Base-by-base conservation (phyloP, 2,888 invertebrate genomes). In the Eupelmus urozonus region DNA sequence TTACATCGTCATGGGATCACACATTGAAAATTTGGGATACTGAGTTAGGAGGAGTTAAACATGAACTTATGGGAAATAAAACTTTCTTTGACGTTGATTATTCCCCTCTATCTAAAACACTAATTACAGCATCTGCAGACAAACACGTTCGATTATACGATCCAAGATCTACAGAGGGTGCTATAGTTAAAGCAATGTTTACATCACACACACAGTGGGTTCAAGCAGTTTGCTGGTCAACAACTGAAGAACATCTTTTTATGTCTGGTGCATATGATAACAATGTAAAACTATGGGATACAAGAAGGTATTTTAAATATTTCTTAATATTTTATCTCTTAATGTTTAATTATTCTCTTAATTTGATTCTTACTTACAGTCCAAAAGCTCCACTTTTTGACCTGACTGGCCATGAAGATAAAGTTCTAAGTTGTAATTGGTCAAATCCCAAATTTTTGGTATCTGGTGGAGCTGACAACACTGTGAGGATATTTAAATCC, bases 1-100 rank as follows among this genome's bases (percentile, higher is more conserved):
- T 96, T 9, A 97, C 98, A 0, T 93, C 95, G 70, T 97, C 98
- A 0, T 98, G 97, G 97, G 99, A 99, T 91, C 98, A 99, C 88
- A 96, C 98, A 0, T 91, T 99, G 18, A 95, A 96, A 88, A 89
- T 98, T 9, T 99, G 99, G 99, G 98, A 99, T 90, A 92, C 96
- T 59, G 95, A 96, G 85, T 90, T 96, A 63, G 96, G 95, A 65
- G 95, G 94, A 49, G 93, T 97, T 59, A 96, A 95, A 88, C 93
- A 94, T 57, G 96, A 97, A 90, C 92, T 97, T 83, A 90, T 91
- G 89, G 96, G 97, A 18, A 96, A 96, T 86, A 98, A 98, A 90
- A 96, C 97, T 11, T 97, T 97, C 89, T 95, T 98, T 82, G 95
- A 95, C 86, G 91, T 96, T 1, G 94, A 96, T 83, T 96, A 96